Base-by-base conservation (phyloP, 2,113 vertebrate species). In the Passerina amoena region DNA sequence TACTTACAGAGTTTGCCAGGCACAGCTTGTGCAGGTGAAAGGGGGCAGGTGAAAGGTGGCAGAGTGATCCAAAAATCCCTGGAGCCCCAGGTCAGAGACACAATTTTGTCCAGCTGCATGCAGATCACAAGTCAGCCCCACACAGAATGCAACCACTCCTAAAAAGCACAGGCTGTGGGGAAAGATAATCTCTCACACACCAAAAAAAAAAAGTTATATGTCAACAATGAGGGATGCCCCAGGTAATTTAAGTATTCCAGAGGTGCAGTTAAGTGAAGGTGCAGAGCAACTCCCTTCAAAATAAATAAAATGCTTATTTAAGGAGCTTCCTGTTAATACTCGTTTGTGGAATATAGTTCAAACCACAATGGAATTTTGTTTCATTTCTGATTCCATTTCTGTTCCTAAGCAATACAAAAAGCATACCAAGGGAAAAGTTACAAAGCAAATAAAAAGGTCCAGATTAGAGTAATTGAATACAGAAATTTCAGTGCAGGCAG, bases 331-430 rank as follows among this genome's bases (percentile, higher is more conserved):
- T 56, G 25, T 30, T 94, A 79, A 76, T 48, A 31, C 6, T 33
- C 14, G 6, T 85, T 76, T 85, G 70, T 37, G 30, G 69, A 96
- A 76, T 21, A 48, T 0, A 44, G 40, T 33, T 72, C 30, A 89
- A 82, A 69, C 81, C 84, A 87, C 16, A 3, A 24, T 6, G 59
- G 50, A 96, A 42, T 91, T 72, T 65, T 72, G 27, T 70, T 87
- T 91, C 14, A 42, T 85, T 79, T 91, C 66, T 23, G 18, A 65
- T 68, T 37, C 40, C 66, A 64, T 64, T 84, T 86, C 76, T 2
- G 2, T 87, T 94, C 80, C 78, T 88, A 85, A 88, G 71, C 50
- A 86, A 68, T 73, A 54, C 24, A 85, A 82, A 82, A 93, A 73
- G 24, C 42, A 80, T 40, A 63, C 54, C 75, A 31, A 59, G 87